phyloP scores from a whole-genome alignment of 2,113 vertebrate species.

The Neodontobutis hainanensis region DNA sequence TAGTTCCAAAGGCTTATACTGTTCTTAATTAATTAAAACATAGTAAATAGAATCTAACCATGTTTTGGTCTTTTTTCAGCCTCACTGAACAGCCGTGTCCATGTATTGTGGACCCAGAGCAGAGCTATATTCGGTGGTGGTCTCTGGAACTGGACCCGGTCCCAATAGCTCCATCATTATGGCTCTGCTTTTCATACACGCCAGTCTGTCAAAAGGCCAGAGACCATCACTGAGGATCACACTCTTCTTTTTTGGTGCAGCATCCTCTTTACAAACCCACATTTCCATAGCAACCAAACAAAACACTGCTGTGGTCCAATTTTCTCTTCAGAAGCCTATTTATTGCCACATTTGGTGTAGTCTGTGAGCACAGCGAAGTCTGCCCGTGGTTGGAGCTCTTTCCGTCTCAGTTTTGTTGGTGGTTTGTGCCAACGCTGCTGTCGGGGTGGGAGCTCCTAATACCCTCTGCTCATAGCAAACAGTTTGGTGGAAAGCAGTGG shows the following conservation, averaged over 20 bases:
- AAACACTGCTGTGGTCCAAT: constrained; percentile 32
- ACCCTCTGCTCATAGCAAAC: too few species aligned
- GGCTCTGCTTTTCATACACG: neutral
- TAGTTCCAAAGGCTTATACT: too few species aligned
- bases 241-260: constrained; percentile 29
- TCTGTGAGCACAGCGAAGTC: constrained; percentile 21
- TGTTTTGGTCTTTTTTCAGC: too few species aligned
- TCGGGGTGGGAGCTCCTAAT: neutral
- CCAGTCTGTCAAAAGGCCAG: neutral
- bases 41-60: too few species aligned
- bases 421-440: constrained; percentile 19
- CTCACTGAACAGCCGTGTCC: too few species aligned
- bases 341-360: constrained; percentile 34
- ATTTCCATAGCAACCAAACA: constrained; percentile 51
- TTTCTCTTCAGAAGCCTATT: constrained; percentile 32
- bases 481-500: constrained; percentile 7
- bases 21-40: too few species aligned
- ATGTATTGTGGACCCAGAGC: too few species aligned
- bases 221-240: neutral
- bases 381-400: constrained; percentile 1
- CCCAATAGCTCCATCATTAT: too few species aligned
- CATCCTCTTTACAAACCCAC: constrained; percentile 18
- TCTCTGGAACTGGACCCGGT: too few species aligned
- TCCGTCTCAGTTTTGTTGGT: constrained; percentile 26
- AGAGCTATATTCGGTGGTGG: too few species aligned